Base-by-base conservation (phyloP, 2,797 vertebrate genomes). In the Haliaeetus vocifer region DNA sequence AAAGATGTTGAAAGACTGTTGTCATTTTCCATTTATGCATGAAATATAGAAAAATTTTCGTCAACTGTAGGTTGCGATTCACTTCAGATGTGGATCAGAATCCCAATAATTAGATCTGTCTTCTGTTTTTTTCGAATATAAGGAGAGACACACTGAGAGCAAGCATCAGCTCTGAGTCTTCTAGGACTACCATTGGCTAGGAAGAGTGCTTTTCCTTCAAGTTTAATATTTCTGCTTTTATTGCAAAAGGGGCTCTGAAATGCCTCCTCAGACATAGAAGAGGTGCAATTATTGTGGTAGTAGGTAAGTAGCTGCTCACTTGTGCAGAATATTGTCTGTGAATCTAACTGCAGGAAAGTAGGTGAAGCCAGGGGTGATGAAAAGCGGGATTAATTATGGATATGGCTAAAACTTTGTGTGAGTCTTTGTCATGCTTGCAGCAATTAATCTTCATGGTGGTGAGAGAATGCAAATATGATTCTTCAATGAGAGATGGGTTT, bases 371-470 rank as follows among this genome's bases (percentile, higher is more conserved):
- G 33, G 25, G 21, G 37, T 53, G 63, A 45, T 53, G 71, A 92
- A 95, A 94, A 90, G 50, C 33, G n/a, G 77, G 49, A 86, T 83
- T 94, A 76, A 84, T 63, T 67, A 70, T 7, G 23, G 52, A 81
- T 70, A 79, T 4, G 6, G 44, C 33, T 80, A 50, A 85, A 94
- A 66, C 12, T 53, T 67, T 15, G 9, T 59, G 23, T 29, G 21
- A 82, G 33, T 21, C 67, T 83, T 70, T n/a, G 47, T 85, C 37
- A 56, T 3, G 4, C 63, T 92, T 66, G 38, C 25, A 80, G 33
- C 53, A 81, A 84, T 73, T 90, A 88, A 86, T 80, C 38, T 80
- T 53, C 75, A 59, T 37, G 45, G 63, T 76, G 74, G 67, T 58
- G 74, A 84, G 70, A 84, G 61, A 45, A 49, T 37, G 38, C 10